Percentiles rank a stretch among this genome's conserved stretches.
Evolutionary conservation across 2,797 vertebrate genomes (phyloP).

Genomic region (Dryobates pubescens): DNA sequence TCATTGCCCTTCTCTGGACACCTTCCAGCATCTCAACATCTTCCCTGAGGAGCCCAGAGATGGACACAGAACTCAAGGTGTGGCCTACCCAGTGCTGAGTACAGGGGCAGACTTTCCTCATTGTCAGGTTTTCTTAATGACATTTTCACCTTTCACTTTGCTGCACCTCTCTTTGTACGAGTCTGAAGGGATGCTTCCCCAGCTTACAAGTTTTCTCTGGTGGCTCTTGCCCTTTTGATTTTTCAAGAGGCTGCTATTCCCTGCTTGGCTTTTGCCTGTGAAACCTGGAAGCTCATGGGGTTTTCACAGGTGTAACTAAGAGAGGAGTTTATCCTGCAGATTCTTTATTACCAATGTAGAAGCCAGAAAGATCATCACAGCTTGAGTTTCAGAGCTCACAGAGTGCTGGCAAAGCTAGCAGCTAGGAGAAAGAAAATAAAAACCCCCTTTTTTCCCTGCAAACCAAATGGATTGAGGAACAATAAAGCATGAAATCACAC

Average conservation of each 20-base stretch:
- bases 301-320: neutral
- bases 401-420: neutral
- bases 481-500: constrained; percentile 41
- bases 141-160: neutral
- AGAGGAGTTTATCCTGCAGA: neutral
- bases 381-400: neutral
- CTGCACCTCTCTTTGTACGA: neutral
- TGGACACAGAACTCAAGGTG: too few species aligned
- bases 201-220: neutral
- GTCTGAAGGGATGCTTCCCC: neutral
- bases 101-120: neutral
- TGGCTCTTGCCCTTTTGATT: neutral
- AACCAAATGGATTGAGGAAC: constrained; percentile 8
- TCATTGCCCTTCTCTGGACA: too few species aligned
- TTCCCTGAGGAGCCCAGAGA: too few species aligned
- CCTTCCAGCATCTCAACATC: too few species aligned
- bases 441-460: neutral
- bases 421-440: neutral
- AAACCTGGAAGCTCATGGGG: neutral
- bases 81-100: too few species aligned
- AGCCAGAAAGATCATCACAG: constrained; percentile 16
- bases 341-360: neutral
- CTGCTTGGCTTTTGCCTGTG: neutral
- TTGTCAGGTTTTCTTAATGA: neutral
- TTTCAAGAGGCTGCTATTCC: neutral